phyloP scores from a whole-genome alignment of 2,888 invertebrate species.

The Drosophila paranaensis region DNA sequence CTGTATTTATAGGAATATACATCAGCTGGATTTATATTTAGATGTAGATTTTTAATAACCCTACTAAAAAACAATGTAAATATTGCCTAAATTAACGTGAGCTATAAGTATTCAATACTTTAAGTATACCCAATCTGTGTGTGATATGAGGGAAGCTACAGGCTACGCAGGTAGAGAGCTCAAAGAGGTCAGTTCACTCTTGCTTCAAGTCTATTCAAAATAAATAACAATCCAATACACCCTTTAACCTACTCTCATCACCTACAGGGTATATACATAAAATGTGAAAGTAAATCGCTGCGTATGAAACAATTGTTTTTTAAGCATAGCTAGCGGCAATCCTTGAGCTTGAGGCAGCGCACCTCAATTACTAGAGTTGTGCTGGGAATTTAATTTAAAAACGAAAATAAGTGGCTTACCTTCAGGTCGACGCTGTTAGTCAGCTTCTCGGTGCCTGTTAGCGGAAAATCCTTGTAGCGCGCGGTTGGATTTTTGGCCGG shows the following conservation, averaged over 20 bases:
- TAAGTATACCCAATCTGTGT: background rate
- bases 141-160: no score
- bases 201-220: no score
- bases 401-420: conserved; percentile 60
- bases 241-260: background rate
- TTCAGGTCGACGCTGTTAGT: conserved; percentile 81
- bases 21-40: no score
- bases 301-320: background rate
- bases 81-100: background rate
- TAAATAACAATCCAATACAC: background rate
- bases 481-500: conserved; percentile 83
- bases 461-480: conserved; percentile 82
- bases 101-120: background rate
- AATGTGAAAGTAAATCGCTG: conserved; percentile 16
- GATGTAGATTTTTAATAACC: background rate
- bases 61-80: background rate
- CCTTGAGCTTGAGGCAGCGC: conserved; percentile 14
- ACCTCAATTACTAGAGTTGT: background rate
- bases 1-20: no score
- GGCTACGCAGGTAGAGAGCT: no score
- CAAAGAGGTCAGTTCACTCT: no score
- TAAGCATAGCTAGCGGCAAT: conserved; percentile 15
- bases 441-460: conserved; percentile 73
- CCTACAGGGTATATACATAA: background rate
- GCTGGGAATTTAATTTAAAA: background rate